Percentiles rank a stretch among this genome's conserved stretches.
Conservation (phyloP, 2,113 vertebrate species). For the Larimichthys crocea region DNA sequence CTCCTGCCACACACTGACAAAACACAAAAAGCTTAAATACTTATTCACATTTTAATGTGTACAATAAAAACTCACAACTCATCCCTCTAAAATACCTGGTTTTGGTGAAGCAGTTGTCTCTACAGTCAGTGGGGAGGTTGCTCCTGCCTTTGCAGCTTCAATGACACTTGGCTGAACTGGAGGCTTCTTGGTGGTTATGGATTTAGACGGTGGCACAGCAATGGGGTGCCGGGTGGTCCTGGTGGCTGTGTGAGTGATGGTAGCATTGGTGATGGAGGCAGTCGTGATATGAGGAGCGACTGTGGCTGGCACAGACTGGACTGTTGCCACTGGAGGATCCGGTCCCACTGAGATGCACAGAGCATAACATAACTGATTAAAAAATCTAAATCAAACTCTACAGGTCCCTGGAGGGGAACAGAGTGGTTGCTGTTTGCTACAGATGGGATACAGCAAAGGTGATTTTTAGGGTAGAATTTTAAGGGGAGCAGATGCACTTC, state of each 20-base stretch:
- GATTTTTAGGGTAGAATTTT: not conserved
- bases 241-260: conserved; percentile 9
- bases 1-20: conserved; percentile 87
- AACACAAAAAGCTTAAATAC: conserved; percentile 21
- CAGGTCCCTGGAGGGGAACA: not conserved
- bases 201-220: conserved; percentile 30
- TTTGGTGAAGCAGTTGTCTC: conserved; percentile 47
- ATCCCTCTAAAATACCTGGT: conserved; percentile 66
- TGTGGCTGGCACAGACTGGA: conserved; percentile 50
- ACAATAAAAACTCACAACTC: too few species aligned
- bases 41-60: not conserved
- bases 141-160: conserved; percentile 41
- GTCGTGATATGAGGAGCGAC: conserved; percentile 41
- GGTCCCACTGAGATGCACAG: conserved; percentile 70
- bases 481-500: not conserved
- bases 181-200: conserved; percentile 56
- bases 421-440: not conserved
- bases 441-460: not conserved
- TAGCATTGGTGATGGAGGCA: conserved; percentile 15
- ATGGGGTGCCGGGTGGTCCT: conserved; percentile 54
- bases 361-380: conserved; percentile 18
- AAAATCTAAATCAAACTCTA: not conserved
- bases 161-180: conserved; percentile 44
- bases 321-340: conserved; percentile 36
- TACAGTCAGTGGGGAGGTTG: conserved; percentile 12